Conservation (phyloP, 2,888 invertebrate species). For the Acleris sparsana region DNA sequence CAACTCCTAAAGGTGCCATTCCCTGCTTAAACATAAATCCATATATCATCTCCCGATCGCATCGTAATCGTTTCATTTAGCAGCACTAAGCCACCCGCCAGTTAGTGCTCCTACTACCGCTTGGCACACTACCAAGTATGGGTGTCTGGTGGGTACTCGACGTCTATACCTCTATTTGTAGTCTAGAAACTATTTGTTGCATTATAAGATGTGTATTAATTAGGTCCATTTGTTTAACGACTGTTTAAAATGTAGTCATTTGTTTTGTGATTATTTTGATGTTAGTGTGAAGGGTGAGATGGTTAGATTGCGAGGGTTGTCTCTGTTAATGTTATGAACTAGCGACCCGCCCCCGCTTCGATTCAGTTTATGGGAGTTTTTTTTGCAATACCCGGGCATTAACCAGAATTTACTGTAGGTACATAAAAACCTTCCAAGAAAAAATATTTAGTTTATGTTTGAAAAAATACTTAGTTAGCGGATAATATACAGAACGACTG, state of each 20-base stretch:
- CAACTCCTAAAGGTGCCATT: background rate
- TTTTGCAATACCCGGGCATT: too few relatives aligned
- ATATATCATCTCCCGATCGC: conserved; percentile 40
- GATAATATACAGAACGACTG: too few relatives aligned
- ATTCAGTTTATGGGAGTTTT: too few relatives aligned
- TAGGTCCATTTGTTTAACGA: conserved; percentile 25
- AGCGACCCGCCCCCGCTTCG: too few relatives aligned
- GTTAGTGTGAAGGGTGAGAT: background rate
- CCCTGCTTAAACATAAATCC: conserved; percentile 23
- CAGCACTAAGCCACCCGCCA: conserved; percentile 24
- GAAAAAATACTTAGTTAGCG: too few relatives aligned
- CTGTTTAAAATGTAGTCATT: conserved; percentile 22
- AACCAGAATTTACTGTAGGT: too few relatives aligned
- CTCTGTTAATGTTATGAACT: too few relatives aligned
- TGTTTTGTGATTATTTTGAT: conserved; percentile 18
- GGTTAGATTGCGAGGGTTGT: too few relatives aligned
- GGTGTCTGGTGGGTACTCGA: conserved; percentile 57
- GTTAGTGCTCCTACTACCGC: conserved; percentile 39
- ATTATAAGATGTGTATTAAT: conserved; percentile 30
- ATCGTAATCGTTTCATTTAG: conserved; percentile 46
- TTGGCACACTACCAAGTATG: conserved; percentile 67
- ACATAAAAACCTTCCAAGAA: too few relatives aligned
- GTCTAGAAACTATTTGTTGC: conserved; percentile 45
- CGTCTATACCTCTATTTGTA: conserved; percentile 50
- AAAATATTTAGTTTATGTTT: too few relatives aligned